These are phyloP conservation scores for Pyrochroa serraticornis DNA, from an alignment of 2,888 invertebrate species.

Conservation along the genomic window DNA sequence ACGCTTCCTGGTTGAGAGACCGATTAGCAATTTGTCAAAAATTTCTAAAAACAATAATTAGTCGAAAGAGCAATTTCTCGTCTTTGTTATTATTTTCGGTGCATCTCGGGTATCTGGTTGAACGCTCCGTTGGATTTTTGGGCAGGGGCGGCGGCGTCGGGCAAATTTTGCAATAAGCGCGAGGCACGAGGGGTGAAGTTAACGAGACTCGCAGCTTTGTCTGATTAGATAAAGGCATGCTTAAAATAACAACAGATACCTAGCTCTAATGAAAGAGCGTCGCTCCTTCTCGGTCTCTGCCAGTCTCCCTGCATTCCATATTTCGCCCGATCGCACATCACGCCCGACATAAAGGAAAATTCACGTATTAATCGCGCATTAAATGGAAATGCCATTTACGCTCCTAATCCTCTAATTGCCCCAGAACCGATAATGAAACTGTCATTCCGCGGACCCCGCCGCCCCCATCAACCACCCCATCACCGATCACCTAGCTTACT, in stretches of 20 bases:
- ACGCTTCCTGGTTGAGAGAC: too few relatives aligned
- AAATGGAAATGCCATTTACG: slow-evolving; percentile 49
- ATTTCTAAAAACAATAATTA: not conserved
- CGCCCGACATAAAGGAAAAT: slow-evolving; percentile 49
- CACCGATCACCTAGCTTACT: too few relatives aligned
- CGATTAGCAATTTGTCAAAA: slow-evolving; percentile 5
- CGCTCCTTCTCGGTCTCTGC: slow-evolving; percentile 25
- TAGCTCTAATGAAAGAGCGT: slow-evolving; percentile 58
- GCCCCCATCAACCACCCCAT: too few relatives aligned
- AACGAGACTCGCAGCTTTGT: slow-evolving; percentile 56
- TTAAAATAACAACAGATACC: slow-evolving; percentile 61
- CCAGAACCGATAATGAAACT: slow-evolving; percentile 45
- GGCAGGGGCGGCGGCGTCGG: slow-evolving; percentile 19
- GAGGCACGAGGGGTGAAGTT: slow-evolving; percentile 33
- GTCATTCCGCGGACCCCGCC: slow-evolving; percentile 29
- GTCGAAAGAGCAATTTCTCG: too few relatives aligned
- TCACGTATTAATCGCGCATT: slow-evolving; percentile 53
- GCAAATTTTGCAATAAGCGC: slow-evolving; percentile 28
- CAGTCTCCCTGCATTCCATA: slow-evolving; percentile 43
- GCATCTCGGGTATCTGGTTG: not conserved
- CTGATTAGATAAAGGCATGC: slow-evolving; percentile 61
- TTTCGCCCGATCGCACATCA: slow-evolving; percentile 52
- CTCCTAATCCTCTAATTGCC: slow-evolving; percentile 50
- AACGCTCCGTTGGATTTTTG: slow-evolving; percentile 25
- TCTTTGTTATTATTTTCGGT: too few relatives aligned